Base-by-base conservation (phyloP, 2,797 vertebrate species). In the Sebastes iracundus region DNA sequence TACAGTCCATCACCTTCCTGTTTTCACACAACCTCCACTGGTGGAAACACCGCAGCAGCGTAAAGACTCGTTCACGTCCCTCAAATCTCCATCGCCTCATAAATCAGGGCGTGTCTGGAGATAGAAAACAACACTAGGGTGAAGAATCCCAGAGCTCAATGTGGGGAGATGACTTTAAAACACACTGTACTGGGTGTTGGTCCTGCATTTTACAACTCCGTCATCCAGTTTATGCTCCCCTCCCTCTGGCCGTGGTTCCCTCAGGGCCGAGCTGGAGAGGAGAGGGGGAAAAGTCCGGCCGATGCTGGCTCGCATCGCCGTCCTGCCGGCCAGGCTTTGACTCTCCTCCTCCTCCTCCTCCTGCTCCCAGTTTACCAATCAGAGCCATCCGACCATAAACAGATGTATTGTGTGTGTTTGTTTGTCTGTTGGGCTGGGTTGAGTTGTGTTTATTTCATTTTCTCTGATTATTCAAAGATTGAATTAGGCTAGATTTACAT, bases 161-260 rank as follows among this genome's bases (percentile, higher is more conserved):
- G 77, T 77, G 84, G 80, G 80, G 81, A 81, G 77, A 80, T 49
- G 74, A 78, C 79, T 89, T 89, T 88, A 88, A 92, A 88, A 91
- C 81, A 73, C 63, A 71, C 79, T 90, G 89, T 87, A 81, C 87
- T 90, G 93, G 94, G 94, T 94, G 94, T 94, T 93, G 90, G 91
- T 90, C 84, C 59, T 81, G 63, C 22, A 27, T 88, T 91, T 87
- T 90, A 93, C 90, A 83, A 78, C 87, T 91, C 62, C 64, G 87
- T 92, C 93, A 93, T 93, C 77, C 82, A 73, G 70, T 78, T 83
- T 67, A 2, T 73, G 85, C 81, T 87, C 92, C 81, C 87, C 91
- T 94, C 93, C 92, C 90, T 87, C 89, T 84, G 87, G 86, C 78
- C 84, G n/a, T 20, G 75, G 79, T 58, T 93, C 92, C 92, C 90